Conservation (phyloP, 2,797 vertebrate genomes). For the Cirrhinus mrigala region DNA sequence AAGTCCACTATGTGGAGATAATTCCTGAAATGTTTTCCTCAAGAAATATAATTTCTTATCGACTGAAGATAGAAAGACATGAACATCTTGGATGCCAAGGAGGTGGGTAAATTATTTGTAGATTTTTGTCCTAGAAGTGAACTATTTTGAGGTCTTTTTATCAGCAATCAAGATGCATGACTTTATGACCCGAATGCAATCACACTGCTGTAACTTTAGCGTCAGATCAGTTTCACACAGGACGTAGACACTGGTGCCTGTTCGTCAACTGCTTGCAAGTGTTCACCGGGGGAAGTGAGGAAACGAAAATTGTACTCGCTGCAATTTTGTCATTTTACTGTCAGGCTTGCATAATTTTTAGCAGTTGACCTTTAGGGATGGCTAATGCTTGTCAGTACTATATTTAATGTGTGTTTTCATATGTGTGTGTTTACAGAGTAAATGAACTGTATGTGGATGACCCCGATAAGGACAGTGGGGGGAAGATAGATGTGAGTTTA, state of each 20-base stretch:
- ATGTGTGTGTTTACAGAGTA: constrained; percentile 80
- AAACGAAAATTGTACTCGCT: constrained; percentile 57
- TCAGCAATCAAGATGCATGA: constrained; percentile 31
- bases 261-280: constrained; percentile 65
- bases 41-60: too few species aligned
- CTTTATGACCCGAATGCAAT: constrained; percentile 51
- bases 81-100: too few species aligned
- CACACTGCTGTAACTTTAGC: constrained; percentile 53
- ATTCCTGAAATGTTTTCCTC: too few species aligned
- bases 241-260: constrained; percentile 69
- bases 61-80: too few species aligned
- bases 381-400: too few species aligned
- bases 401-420: neutral
- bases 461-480: constrained; percentile 97
- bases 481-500: constrained; percentile 98
- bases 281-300: constrained; percentile 65
- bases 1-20: too few species aligned
- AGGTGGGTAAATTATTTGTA: too few species aligned
- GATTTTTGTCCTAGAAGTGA: too few species aligned
- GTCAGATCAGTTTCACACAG: constrained; percentile 63
- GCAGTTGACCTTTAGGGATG: neutral
- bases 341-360: neutral
- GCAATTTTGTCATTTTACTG: constrained; percentile 26
- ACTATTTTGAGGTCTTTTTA: neutral
- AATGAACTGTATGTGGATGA: constrained; percentile 99